Evolutionary conservation across 2,797 vertebrate genomes (phyloP).

Genomic region (Brachymystax lenok): DNA sequence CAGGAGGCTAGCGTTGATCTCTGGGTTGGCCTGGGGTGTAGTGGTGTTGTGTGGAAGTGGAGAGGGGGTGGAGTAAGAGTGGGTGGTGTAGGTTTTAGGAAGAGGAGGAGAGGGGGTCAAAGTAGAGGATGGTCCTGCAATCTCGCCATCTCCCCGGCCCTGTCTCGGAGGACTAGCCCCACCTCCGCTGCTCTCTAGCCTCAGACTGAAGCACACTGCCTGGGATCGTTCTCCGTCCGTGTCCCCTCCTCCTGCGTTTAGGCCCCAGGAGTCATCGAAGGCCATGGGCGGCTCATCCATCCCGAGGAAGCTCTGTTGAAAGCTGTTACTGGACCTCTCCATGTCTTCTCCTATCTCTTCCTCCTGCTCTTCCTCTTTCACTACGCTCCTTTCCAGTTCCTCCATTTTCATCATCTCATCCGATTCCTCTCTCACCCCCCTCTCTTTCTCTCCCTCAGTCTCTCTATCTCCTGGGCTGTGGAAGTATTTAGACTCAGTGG

Average conservation of each 20-base stretch:
- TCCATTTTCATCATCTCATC: neutral
- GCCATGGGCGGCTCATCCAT: constrained; percentile 78
- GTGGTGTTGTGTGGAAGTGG: constrained; percentile 3
- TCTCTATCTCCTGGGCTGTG: neutral
- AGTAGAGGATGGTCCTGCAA: neutral
- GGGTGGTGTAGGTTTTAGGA: constrained; percentile 8
- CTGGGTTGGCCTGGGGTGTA: constrained; percentile 18
- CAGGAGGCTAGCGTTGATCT: constrained; percentile 66
- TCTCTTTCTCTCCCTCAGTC: too few species aligned
- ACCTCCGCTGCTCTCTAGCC: constrained; percentile 65
- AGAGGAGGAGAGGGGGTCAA: neutral
- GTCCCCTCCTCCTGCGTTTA: constrained; percentile 47
- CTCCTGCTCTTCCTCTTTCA: constrained; percentile 54
- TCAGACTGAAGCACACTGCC: constrained; percentile 64
- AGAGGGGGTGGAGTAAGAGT: neutral
- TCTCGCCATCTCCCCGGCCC: constrained; percentile 1
- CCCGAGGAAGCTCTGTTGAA: constrained; percentile 65
- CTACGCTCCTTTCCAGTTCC: constrained; percentile 18
- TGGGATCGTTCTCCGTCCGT: constrained; percentile 16
- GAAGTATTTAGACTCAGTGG: constrained; percentile 5
- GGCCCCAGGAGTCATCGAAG: constrained; percentile 74
- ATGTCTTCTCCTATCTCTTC: constrained; percentile 65
- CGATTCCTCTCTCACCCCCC: constrained; percentile 6
- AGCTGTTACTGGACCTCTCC: constrained; percentile 35
- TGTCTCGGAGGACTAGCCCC: constrained; percentile 30